Conservation (phyloP, 2,797 vertebrate genomes). For the Betta splendens region DNA sequence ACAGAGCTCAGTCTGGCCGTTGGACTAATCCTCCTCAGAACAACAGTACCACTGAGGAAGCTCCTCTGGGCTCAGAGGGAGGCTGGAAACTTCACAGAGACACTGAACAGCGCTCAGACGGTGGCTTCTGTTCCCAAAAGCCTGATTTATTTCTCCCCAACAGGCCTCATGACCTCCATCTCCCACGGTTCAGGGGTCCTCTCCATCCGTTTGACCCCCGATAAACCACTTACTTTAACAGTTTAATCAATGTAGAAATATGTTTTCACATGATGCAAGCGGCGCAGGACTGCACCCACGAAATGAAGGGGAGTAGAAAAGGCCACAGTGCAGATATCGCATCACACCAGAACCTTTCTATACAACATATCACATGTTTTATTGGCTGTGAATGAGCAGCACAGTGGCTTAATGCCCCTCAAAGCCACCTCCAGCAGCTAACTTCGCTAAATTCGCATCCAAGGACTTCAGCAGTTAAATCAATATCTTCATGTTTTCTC, state of each 20-base stretch:
- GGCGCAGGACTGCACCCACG: constrained; percentile 18
- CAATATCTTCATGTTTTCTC: not conserved
- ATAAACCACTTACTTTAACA: constrained; percentile 1
- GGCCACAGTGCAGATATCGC: constrained; percentile 1
- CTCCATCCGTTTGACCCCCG: constrained; percentile 12
- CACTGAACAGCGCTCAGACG: constrained; percentile 38
- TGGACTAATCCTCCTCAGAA: constrained; percentile 54
- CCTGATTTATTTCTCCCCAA: constrained; percentile 40
- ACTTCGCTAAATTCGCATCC: constrained; percentile 5
- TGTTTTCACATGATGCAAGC: not conserved
- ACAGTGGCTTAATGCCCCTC: constrained; percentile 4
- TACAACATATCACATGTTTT: constrained; percentile 7
- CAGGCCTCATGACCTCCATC: constrained; percentile 14
- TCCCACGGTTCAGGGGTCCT: constrained; percentile 14
- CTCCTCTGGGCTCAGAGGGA: constrained; percentile 17
- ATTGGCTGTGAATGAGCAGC: constrained; percentile 15
- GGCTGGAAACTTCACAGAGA: constrained; percentile 42
- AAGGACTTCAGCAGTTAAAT: not conserved
- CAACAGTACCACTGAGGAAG: constrained; percentile 45
- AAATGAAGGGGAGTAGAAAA: constrained; percentile 29
- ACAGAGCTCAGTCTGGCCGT: constrained; percentile 17
- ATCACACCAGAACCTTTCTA: constrained; percentile 6
- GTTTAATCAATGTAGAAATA: constrained; percentile 1
- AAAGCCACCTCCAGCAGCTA: not conserved
- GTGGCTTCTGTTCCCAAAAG: constrained; percentile 38